These are phyloP conservation scores for Oreochromis mossambicus DNA, from an alignment of 2,797 vertebrate species.

Conservation along the genomic window DNA sequence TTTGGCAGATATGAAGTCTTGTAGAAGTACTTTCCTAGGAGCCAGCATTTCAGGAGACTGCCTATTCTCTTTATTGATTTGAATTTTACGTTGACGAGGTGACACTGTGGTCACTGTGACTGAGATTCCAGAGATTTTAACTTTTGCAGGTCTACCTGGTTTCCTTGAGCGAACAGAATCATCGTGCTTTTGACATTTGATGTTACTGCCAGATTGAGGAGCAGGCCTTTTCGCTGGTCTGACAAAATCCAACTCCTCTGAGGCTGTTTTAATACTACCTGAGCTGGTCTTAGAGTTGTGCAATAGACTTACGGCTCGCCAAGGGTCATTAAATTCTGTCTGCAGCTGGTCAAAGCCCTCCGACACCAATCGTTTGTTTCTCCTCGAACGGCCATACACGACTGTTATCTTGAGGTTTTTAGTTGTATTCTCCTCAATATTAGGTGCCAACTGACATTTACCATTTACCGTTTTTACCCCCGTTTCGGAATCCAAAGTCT, in stretches of 20 bases:
- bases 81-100: conserved; percentile 87
- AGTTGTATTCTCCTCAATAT: conserved; percentile 69
- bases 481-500: conserved; percentile 49
- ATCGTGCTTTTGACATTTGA: conserved; percentile 78
- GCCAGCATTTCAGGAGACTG: conserved; percentile 33
- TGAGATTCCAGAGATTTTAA: conserved; percentile 94
- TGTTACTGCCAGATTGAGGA: conserved; percentile 75
- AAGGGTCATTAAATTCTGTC: conserved; percentile 58
- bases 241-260: conserved; percentile 74
- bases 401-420: conserved; percentile 92
- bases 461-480: conserved; percentile 41
- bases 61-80: conserved; percentile 78
- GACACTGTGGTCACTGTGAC: conserved; percentile 87
- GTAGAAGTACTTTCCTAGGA: conserved; percentile 37
- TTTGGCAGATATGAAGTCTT: conserved; percentile 64
- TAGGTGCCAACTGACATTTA: conserved; percentile 39
- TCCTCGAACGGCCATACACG: conserved; percentile 89
- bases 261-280: conserved; percentile 15
- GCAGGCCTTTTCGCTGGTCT: conserved; percentile 77
- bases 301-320: conserved; percentile 50
- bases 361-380: conserved; percentile 86
- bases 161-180: conserved; percentile 79
- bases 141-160: conserved; percentile 91
- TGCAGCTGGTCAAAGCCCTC: conserved; percentile 77
- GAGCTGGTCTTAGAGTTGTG: conserved; percentile 35